Percentiles rank a stretch among this genome's conserved stretches.
Conservation (phyloP, 35 echinoderm and acorn worm species). For the Lytechinus variegatus region DNA sequence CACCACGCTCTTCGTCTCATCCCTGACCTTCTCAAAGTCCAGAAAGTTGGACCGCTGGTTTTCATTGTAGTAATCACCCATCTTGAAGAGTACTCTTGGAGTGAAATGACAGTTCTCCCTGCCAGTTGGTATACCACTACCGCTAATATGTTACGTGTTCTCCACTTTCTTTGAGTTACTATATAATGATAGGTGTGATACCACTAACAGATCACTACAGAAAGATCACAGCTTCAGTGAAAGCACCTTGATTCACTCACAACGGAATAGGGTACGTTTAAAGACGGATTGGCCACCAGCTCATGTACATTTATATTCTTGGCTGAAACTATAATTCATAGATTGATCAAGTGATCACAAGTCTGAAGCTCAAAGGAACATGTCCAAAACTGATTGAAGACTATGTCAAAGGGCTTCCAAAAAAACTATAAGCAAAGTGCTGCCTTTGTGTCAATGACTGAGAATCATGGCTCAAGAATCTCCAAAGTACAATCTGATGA, state of each 20-base stretch:
- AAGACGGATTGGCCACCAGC: too few relatives aligned
- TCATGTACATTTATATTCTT: too few relatives aligned
- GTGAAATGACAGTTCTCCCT: not conserved
- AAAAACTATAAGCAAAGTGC: not conserved
- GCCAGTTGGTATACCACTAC: not conserved
- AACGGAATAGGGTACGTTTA: too few relatives aligned
- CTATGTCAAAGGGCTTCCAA: not conserved
- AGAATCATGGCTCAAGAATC: constrained; percentile 75
- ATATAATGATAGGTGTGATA: not conserved
- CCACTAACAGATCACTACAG: not conserved
- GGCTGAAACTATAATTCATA: too few relatives aligned
- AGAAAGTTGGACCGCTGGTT: constrained; percentile 12
- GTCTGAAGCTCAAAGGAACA: not conserved
- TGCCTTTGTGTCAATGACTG: constrained; percentile 52
- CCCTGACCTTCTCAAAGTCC: constrained; percentile 53
- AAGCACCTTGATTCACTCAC: not conserved
- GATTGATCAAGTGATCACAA: too few relatives aligned
- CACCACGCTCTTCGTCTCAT: constrained; percentile 45
- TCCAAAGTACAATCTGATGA: constrained; percentile 97
- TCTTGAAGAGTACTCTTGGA: not conserved
- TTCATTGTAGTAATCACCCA: constrained; percentile 21
- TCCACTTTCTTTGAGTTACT: not conserved
- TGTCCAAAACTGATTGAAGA: not conserved
- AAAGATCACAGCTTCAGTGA: not conserved
- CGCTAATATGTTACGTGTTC: not conserved